Evolutionary conservation across 2,888 invertebrate genomes (phyloP), one percentile per base, ranked within the genome.

Genomic region (Deilephila elpenor): DNA sequence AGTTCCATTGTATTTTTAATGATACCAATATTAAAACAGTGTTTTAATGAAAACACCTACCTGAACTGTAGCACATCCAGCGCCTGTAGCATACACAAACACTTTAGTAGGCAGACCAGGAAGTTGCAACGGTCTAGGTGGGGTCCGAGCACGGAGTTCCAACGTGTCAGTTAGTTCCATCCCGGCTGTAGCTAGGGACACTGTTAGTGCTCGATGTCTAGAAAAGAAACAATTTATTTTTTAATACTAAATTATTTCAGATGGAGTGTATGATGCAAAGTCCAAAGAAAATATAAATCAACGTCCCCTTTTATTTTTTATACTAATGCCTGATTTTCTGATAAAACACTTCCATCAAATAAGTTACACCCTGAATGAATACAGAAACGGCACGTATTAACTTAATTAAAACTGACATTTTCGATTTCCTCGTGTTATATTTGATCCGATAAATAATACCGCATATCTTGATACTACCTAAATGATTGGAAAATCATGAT

Each of bases 101-200:
- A 96, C 96, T 87, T 96, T 96, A 0, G 96, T 96, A 0, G 96
- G 96, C 51, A 96, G 86, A 7, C 96, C 96, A 0, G 96, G 96
- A 6, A 96, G 86, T 77, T 96, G 96, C 17, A 96, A 86, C 0
- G 93, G 91, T 61, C 96, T 91, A 0, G 95, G 92, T 0, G 94
- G 91, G 20, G 94, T 93, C 29, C 92, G 91, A 0, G 95, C 95
- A 62, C 95, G 92, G 0, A 96, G 88, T 76, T 96, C 96, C 51
- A 96, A 77, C 0, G 96, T 96, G 78, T 96, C 96, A 0, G 96
- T 96, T n/a, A 96, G 86, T 79, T 96, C 96, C 96, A 96, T 96
- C 3, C 96, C 96, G 0, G 96, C 96, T 20, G 96, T 96, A 0
- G 96, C 96, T n/a, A 96, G 84, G 0, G 96, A 96, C 0, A 96